A percentile compares a stretch with the other conserved stretches of the same genome.
Conservation (phyloP, 1,140 invertebrate genomes). For the Drosophila sulfurigaster region DNA sequence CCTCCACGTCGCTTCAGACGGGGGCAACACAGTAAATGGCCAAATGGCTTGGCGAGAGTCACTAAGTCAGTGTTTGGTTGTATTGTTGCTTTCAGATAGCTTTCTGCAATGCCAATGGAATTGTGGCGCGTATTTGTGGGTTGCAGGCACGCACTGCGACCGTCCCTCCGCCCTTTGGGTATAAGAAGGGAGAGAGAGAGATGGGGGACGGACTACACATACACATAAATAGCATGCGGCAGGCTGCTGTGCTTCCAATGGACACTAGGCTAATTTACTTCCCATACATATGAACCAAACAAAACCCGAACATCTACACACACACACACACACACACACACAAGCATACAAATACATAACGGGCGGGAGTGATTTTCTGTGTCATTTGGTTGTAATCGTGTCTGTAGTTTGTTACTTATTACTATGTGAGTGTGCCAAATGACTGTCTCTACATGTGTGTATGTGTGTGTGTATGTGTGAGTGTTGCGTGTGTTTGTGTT, state of each 20-base stretch:
- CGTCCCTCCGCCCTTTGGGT: not conserved
- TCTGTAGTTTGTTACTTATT: slow-evolving; percentile 83
- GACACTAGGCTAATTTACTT: slow-evolving; percentile 77
- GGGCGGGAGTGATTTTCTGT: slow-evolving; percentile 79
- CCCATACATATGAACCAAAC: slow-evolving; percentile 63
- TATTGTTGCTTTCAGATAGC: slow-evolving; percentile 17
- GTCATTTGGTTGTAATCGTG: slow-evolving; percentile 82
- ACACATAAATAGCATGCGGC: slow-evolving; percentile 72
- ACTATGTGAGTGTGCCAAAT: slow-evolving; percentile 61
- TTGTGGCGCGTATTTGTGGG: slow-evolving; percentile 75
- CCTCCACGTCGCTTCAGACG: slow-evolving; percentile 29
- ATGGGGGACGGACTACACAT: slow-evolving; percentile 11
- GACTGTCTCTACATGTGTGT: slow-evolving; percentile 28
- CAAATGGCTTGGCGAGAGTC: slow-evolving; percentile 45
- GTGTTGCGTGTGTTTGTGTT: slow-evolving; percentile 13
- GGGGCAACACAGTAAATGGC: not conserved
- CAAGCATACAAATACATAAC: slow-evolving; percentile 48
- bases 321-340: slow-evolving; percentile 18
- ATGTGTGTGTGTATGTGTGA: slow-evolving; percentile 26
- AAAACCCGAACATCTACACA: slow-evolving; percentile 42
- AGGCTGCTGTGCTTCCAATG: slow-evolving; percentile 57
- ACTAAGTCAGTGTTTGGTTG: slow-evolving; percentile 59
- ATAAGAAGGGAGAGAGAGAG: not conserved
- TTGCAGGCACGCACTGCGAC: slow-evolving; percentile 65
- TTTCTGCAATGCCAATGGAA: slow-evolving; percentile 59